Evolutionary conservation across 2,113 vertebrate species (phyloP).

Genomic region (Myotis davidii): DNA sequence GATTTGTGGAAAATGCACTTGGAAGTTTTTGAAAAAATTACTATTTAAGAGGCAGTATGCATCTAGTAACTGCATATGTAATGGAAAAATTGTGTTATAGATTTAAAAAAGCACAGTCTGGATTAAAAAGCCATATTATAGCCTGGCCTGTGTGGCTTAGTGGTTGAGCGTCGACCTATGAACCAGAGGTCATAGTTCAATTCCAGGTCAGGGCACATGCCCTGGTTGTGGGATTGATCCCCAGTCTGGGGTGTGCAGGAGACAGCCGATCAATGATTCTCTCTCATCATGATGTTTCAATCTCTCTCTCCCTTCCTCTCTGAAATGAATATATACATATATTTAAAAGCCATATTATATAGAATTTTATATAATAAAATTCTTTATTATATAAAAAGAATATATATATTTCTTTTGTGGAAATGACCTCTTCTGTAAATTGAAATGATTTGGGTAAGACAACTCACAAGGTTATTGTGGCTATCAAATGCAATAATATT

Average conservation of each 20-base stretch:
- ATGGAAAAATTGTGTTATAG: not conserved
- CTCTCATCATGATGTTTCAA: too few relatives aligned
- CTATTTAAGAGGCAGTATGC: not conserved
- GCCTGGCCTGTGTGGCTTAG: too few relatives aligned
- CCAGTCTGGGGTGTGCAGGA: too few relatives aligned
- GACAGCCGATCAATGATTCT: too few relatives aligned
- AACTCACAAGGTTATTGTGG: not conserved
- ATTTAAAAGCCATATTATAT: not conserved
- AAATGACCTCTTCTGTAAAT: not conserved
- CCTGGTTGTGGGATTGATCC: too few relatives aligned
- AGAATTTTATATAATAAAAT: too few relatives aligned
- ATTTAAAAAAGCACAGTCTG: not conserved
- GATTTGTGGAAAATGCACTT: not conserved
- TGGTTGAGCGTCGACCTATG: too few relatives aligned
- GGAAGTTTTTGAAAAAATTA: not conserved
- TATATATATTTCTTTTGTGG: not conserved
- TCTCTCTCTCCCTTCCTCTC: too few relatives aligned
- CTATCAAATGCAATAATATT: not conserved
- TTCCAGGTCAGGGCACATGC: too few relatives aligned
- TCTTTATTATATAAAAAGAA: too few relatives aligned
- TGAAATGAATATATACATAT: too few relatives aligned
- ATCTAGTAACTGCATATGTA: not conserved
- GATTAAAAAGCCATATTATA: not conserved
- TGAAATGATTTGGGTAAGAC: not conserved
- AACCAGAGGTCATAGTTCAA: too few relatives aligned